phyloP scores from a whole-genome alignment of 2,888 invertebrate species.

The Drosophila setosimentum region DNA sequence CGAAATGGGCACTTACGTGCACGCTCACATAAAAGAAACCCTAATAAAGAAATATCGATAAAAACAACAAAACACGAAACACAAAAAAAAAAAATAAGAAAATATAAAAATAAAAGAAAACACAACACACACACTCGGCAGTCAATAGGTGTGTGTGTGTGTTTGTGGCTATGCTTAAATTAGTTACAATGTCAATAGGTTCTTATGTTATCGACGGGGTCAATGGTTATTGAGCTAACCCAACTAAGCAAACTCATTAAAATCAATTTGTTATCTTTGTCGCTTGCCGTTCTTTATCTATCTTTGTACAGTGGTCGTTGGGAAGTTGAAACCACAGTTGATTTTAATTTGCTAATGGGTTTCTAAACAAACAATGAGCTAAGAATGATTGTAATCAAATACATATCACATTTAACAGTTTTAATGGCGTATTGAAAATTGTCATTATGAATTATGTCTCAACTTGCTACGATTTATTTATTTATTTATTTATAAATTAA shows the following conservation, averaged over 20 bases:
- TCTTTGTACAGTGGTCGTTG: slow-evolving; percentile 8
- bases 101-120: slow-evolving; percentile 41
- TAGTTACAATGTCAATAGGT: slow-evolving; percentile 65
- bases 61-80: slow-evolving; percentile 62
- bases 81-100: slow-evolving; percentile 18
- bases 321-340: background rate
- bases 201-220: slow-evolving; percentile 45
- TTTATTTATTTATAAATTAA: too few species aligned
- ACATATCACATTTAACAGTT: background rate
- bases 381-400: background rate
- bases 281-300: slow-evolving; percentile 11
- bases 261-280: slow-evolving; percentile 30
- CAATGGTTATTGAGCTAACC: slow-evolving; percentile 44
- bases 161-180: slow-evolving; percentile 60
- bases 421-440: background rate
- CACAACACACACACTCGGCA: slow-evolving; percentile 28
- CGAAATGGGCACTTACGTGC: slow-evolving; percentile 76
- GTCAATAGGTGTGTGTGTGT: slow-evolving; percentile 19
- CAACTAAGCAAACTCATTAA: slow-evolving; percentile 53
- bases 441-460: background rate
- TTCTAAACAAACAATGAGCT: background rate
- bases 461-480: background rate
- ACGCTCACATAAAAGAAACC: slow-evolving; percentile 79
- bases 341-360: slow-evolving; percentile 7
- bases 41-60: slow-evolving; percentile 80